Conservation (phyloP, 1,140 invertebrate species). For the Thaumatotibia leucotreta region DNA sequence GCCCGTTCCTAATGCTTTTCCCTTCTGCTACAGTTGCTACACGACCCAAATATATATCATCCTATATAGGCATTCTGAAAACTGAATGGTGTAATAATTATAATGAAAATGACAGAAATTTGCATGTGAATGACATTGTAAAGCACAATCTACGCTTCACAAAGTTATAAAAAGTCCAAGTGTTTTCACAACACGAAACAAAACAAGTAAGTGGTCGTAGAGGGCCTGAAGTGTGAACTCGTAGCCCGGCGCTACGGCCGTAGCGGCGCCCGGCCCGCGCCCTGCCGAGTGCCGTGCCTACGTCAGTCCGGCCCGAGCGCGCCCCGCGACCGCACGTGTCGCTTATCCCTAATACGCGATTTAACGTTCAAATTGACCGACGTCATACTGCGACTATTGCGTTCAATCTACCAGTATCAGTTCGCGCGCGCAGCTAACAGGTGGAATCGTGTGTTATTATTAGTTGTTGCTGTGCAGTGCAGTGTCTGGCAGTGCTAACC, state of each 20-base stretch:
- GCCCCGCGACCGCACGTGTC: conserved; percentile 29
- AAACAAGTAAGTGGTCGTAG: background rate
- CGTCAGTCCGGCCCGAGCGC: conserved; percentile 59
- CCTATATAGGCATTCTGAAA: too few relatives aligned
- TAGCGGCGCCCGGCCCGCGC: conserved; percentile 40
- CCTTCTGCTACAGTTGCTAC: too few relatives aligned
- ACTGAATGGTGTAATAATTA: too few relatives aligned
- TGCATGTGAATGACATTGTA: too few relatives aligned
- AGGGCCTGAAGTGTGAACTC: conserved; percentile 28
- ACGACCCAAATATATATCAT: too few relatives aligned
- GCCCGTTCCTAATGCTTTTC: too few relatives aligned
- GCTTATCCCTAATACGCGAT: conserved; percentile 24
- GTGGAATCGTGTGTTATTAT: conserved; percentile 57
- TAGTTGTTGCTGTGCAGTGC: conserved; percentile 41
- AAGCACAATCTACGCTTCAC: background rate
- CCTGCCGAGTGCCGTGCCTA: conserved; percentile 29
- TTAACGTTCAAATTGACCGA: conserved; percentile 16
- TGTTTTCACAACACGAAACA: conserved; percentile 1
- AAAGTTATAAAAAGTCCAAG: background rate
- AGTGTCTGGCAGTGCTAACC: conserved; percentile 39
- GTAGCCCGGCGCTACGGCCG: conserved; percentile 47
- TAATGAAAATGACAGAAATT: too few relatives aligned
- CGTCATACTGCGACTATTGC: conserved; percentile 1
- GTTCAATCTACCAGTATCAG: background rate
- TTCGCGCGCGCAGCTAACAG: conserved; percentile 32